Base-by-base conservation (phyloP, 1,140 invertebrate genomes). In the Colletes gigas region DNA sequence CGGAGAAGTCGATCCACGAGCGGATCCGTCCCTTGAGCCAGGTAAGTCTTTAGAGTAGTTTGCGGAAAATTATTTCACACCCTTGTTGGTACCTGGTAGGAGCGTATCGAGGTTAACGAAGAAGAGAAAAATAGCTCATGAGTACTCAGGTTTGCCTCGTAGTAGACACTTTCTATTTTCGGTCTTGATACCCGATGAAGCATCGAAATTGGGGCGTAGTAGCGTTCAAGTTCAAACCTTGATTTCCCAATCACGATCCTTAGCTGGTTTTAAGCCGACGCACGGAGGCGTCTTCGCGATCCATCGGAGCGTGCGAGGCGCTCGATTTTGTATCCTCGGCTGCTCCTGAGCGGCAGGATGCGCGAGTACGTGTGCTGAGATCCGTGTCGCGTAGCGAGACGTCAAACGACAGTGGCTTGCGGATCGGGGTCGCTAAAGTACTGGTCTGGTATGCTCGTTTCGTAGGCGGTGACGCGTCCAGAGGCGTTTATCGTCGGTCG, bases 1-100 rank as follows among this genome's bases (percentile, higher is more conserved):
- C 98, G 0, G 97, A 98, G 92, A 96, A 96, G 89, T 96, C 97
- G 84, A 99, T 99, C 87, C 96, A 98, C 89, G 96, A 98, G 89
- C 95, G 97, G 91, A 98, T 99, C 84, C 95, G 97, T 87, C 97
- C 98, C 21, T 93, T 98, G 15, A 97, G 97, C 93, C 97, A 98
- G 96, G 97, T 98, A 91, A 94, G 94, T 90, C 74, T 62, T 4
- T 55, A n/a, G 14, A 55, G 5, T 30, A 30, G 9, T 52, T 52
- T 4, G 9, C 0, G 50, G 12, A 15, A 5, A 44, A 5, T 6
- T 9, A 9, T 6, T 44, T 44, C 44, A 9, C 8, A 44, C 44
- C 44, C 8, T 44, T 44, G 44, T 44, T 44, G 5, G 44, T 44
- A 44, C 44, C 44, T 30, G 30, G 44, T 44, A 7, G n/a, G n/a